A percentile compares a stretch with the other conserved stretches of the same genome.
Evolutionary conservation across 2,888 invertebrate genomes (phyloP).

Genomic region (Agrotis puta): DNA sequence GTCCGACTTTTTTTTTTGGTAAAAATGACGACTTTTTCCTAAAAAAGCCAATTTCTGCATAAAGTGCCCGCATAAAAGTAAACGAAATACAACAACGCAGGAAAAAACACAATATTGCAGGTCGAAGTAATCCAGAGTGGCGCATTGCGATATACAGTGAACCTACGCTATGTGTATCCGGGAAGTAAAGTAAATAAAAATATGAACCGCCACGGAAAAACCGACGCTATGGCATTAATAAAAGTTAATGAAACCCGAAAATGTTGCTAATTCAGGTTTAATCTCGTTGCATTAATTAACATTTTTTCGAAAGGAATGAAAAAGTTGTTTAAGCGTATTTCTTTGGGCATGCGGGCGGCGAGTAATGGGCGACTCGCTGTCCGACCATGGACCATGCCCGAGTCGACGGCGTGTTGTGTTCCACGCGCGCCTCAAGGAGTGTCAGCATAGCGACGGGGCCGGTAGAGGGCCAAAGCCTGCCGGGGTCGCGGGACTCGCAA

Average conservation of each 20-base stretch:
- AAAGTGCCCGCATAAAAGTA: not conserved
- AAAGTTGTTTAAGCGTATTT: constrained; percentile 45
- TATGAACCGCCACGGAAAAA: constrained; percentile 27
- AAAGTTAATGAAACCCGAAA: constrained; percentile 54
- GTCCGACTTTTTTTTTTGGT: too few species aligned
- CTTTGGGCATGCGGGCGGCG: too few species aligned
- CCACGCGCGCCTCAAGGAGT: too few species aligned
- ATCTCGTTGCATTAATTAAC: constrained; percentile 54
- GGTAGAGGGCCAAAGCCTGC: too few species aligned
- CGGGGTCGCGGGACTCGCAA: too few species aligned
- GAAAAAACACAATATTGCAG: constrained; percentile 19
- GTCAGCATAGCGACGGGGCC: too few species aligned
- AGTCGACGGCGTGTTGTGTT: too few species aligned
- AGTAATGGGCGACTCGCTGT: too few species aligned
- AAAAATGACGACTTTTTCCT: too few species aligned
- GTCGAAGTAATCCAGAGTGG: constrained; percentile 23
- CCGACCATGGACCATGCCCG: too few species aligned
- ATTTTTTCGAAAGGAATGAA: constrained; percentile 32
- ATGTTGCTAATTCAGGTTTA: constrained; percentile 40
- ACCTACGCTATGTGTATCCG: constrained; percentile 7
- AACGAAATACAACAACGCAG: constrained; percentile 2
- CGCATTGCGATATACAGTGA: constrained; percentile 40
- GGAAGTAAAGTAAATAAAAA: constrained; percentile 27
- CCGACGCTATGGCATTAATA: constrained; percentile 45
- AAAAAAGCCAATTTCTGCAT: not conserved